phyloP scores from a whole-genome alignment of 1,140 invertebrate species.

The Saxidomus purpurata region DNA sequence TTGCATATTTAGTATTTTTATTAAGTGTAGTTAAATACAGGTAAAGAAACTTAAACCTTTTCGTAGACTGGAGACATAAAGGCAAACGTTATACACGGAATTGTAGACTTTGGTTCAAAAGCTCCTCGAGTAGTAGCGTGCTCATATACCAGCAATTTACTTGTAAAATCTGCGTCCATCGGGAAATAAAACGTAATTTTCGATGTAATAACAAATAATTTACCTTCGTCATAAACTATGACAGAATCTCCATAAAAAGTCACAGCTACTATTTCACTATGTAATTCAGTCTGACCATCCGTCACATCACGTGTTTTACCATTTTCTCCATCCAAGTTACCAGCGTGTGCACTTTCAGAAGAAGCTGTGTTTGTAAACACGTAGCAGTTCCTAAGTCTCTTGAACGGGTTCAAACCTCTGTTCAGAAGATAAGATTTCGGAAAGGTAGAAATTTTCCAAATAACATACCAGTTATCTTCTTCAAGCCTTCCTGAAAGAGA shows the following conservation, averaged over 20 bases:
- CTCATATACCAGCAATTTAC: too few relatives aligned
- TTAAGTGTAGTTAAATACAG: too few relatives aligned
- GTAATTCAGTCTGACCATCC: not conserved
- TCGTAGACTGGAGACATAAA: too few relatives aligned
- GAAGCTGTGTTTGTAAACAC: not conserved
- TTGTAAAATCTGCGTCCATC: too few relatives aligned
- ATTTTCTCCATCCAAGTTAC: not conserved
- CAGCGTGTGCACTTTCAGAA: not conserved
- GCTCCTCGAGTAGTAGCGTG: too few relatives aligned
- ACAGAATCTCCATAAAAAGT: constrained; percentile 42
- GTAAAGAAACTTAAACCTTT: too few relatives aligned
- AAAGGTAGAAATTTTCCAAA: constrained; percentile 54
- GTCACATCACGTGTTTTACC: not conserved
- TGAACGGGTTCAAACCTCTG: constrained; percentile 37
- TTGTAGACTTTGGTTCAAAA: too few relatives aligned
- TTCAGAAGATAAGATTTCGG: constrained; percentile 47
- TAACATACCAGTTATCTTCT: constrained; percentile 32
- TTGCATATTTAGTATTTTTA: too few relatives aligned
- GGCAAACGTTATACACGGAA: too few relatives aligned
- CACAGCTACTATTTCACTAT: constrained; percentile 25
- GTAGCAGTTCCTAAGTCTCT: constrained; percentile 13
- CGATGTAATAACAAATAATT: not conserved
- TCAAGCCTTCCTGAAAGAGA: not conserved
- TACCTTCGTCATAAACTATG: constrained; percentile 54
- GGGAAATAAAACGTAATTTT: not conserved